Base-by-base conservation (phyloP, 2,113 vertebrate genomes). In the Albula goreensis region DNA sequence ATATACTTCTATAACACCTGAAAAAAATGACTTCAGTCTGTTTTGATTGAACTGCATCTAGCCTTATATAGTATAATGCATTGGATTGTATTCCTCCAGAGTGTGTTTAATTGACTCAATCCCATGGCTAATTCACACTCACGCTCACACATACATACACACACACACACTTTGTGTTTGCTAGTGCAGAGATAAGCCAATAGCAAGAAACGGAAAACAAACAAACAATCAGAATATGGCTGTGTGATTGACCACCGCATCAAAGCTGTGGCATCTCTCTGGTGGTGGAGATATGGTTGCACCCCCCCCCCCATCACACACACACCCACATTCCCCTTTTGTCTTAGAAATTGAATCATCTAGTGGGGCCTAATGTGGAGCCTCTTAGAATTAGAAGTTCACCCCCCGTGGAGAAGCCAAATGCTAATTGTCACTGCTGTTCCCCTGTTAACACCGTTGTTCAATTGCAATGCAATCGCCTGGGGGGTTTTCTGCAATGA, bases 391-490 rank as follows among this genome's bases (percentile, higher is more conserved):
- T 87, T 81, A 83, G 15, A 85, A 84, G 25, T 57, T 60, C n/a
- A 83, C 15, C 60, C 53, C 85, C 86, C 50, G 79, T 77, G 50
- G 89, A 88, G 88, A 87, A 88, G 77, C 81, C 57, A 81, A 88
- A 89, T 86, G 86, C 66, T 88, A 86, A 85, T 89, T 86, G 83
- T 89, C 86, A 88, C 78, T 52, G 51, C 82, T 84, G 89, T 87
- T 91, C 74, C 87, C 86, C 60, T 86, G 89, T 90, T 90, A 91
- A 83, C 60, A 19, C 85, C 77, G 86, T 85, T 89, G 83, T 91
- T 91, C 87, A 89, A 89, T 89, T 84, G 86, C 81, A 89, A 41
- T 86, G 83, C 80, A 81, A 48, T 83, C 4, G 56, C 89, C 87
- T 86, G n/a, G 85, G 88, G 87, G 88, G 89, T 85, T 83, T 83